phyloP scores from a whole-genome alignment of 2,888 invertebrate genomes.

The Griposia aprilina region DNA sequence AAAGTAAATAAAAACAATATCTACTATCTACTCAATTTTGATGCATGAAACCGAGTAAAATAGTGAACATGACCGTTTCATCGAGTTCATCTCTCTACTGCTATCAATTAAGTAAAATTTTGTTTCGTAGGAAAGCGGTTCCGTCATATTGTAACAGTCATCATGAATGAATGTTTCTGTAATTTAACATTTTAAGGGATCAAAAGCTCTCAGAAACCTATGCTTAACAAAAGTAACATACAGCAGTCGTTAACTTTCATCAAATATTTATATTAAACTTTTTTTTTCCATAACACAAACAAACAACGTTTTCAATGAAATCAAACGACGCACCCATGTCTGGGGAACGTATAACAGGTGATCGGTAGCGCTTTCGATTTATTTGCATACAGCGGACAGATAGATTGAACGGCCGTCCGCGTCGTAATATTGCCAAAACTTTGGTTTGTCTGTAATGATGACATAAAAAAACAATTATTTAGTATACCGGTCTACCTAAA shows the following conservation, averaged over 20 bases:
- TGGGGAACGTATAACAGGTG: slow-evolving; percentile 64
- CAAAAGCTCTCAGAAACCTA: neutral
- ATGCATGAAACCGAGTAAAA: neutral
- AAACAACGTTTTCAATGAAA: neutral
- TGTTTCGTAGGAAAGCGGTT: neutral
- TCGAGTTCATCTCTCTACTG: neutral
- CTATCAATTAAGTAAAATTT: neutral
- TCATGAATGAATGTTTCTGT: too few relatives aligned
- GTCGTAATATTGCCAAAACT: slow-evolving; percentile 35
- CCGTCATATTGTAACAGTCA: neutral
- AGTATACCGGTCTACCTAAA: neutral
- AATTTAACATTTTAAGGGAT: too few relatives aligned
- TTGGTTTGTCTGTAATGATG: neutral
- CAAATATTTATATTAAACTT: neutral
- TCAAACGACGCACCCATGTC: slow-evolving; percentile 68
- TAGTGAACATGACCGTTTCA: neutral
- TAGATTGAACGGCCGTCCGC: slow-evolving; percentile 15
- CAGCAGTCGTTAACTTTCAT: neutral
- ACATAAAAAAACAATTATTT: neutral
- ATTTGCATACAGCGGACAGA: slow-evolving; percentile 78
- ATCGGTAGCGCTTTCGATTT: slow-evolving; percentile 84
- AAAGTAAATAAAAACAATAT: neutral
- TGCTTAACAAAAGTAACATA: neutral
- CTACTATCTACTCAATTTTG: neutral
- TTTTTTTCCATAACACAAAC: neutral